These are phyloP conservation scores for Valencia hispanica DNA, from an alignment of 2,797 vertebrate species.

Conservation along the genomic window DNA sequence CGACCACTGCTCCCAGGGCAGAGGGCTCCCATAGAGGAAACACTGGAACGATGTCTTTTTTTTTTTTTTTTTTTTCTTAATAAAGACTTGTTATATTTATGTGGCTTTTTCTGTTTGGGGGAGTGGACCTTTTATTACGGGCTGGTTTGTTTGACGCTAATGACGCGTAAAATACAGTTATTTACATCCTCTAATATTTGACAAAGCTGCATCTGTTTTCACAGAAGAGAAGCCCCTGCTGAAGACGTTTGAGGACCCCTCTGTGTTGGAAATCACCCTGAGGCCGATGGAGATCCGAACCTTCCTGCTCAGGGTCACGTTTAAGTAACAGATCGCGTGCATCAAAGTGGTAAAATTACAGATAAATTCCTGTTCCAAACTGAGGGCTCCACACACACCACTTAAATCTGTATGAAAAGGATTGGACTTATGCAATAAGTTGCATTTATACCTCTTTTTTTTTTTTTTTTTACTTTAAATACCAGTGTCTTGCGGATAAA, in stretches of 20 bases:
- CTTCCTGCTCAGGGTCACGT: slow-evolving; percentile 73
- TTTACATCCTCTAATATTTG: neutral
- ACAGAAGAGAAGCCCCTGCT: slow-evolving; percentile 47
- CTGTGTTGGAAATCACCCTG: slow-evolving; percentile 76
- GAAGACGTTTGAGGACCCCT: slow-evolving; percentile 51
- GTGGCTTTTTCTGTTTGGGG: neutral
- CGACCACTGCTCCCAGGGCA: no score
- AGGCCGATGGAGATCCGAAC: slow-evolving; percentile 84
- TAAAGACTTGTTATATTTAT: neutral
- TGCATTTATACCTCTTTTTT: neutral
- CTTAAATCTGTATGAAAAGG: neutral
- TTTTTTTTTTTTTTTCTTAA: no score
- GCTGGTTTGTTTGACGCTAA: neutral
- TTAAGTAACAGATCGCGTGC: slow-evolving; percentile 38
- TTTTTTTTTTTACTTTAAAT: neutral
- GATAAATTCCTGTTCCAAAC: neutral
- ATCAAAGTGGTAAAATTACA: neutral
- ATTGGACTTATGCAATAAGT: neutral
- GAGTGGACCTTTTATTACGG: neutral
- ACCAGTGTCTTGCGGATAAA: neutral
- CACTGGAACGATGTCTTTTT: no score
- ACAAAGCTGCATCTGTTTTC: slow-evolving; percentile 1
- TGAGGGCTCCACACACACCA: neutral
- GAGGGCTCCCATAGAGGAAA: no score
- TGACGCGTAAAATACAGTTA: neutral